Evolutionary conservation across 2,888 invertebrate genomes (phyloP).

Genomic region (Drepanosiphum platanoidis): DNA sequence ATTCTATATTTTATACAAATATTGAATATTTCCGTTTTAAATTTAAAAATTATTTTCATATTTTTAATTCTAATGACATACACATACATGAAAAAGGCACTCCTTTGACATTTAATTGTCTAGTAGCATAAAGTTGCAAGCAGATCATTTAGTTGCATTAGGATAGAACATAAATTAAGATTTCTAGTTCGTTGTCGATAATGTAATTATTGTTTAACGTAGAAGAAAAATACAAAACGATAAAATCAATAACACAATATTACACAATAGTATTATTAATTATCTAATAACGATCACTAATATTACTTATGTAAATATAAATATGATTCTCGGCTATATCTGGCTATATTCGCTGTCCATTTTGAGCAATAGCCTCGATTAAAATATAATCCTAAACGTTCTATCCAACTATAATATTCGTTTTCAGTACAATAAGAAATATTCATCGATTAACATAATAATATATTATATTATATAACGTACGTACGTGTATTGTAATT

Average conservation of each 20-base stretch:
- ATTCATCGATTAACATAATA: constrained; percentile 3
- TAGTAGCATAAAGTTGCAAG: constrained; percentile 32
- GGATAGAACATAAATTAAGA: neutral
- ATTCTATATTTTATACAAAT: constrained; percentile 34
- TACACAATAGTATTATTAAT: constrained; percentile 13
- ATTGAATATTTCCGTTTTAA: constrained; percentile 2
- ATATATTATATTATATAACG: neutral
- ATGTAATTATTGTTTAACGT: neutral
- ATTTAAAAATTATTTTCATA: neutral
- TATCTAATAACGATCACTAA: constrained; percentile 24
- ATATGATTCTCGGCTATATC: neutral
- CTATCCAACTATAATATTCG: constrained; percentile 1
- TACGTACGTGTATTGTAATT: neutral
- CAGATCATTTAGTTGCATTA: constrained; percentile 6
- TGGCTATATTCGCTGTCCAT: neutral
- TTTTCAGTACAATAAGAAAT: constrained; percentile 17
- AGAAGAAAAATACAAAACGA: constrained; percentile 23
- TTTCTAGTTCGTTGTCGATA: constrained; percentile 4
- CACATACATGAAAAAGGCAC: constrained; percentile 39
- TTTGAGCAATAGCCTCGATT: constrained; percentile 37
- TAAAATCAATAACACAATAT: constrained; percentile 24
- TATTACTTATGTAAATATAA: constrained; percentile 17
- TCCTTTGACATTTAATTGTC: constrained; percentile 43
- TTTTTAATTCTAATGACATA: neutral
- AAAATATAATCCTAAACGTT: constrained; percentile 20